Evolutionary conservation across 2,113 vertebrate genomes (phyloP), one percentile per base, ranked within the genome.

Genomic region (Gymnobelideus leadbeateri): DNA sequence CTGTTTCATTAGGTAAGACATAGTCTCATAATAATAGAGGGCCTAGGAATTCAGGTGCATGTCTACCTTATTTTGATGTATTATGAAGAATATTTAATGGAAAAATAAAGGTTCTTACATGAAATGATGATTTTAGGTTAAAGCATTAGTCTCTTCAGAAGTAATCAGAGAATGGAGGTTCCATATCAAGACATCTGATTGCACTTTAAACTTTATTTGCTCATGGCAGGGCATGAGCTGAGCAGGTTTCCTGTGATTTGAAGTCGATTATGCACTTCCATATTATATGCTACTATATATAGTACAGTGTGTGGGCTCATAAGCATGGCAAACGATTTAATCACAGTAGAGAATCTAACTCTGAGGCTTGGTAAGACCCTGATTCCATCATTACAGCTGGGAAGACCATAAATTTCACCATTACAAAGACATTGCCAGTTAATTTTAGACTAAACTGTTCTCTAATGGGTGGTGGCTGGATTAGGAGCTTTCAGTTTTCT

Each of bases 51-150:
- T 97, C 96, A 96, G 92, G 93, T 53, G 92, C 97, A 50, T 95
- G 91, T 94, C 96, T 97, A 28, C 94, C 93, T 96, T 95, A 97
- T 96, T 97, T 96, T 95, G 96, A 95, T 93, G 53, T 94, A 93
- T 95, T 89, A 92, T 94, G 94, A 96, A 97, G 96, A 96, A 92
- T 96, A 92, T 92, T 94, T 97, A 94, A 96, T 96, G 8, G 0
- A 93, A 95, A 97, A 97, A 95, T 89, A 96, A 91, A 57, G 57
- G 91, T 91, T 97, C 96, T 97, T 93, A 95, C 46, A 95, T 95
- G 93, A 92, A 96, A 95, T 93, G 95, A 96, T 93, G 97, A 97
- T 96, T 97, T 97, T 96, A 97, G 96, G 93, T 97, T 97, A 98
- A 97, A 97, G 96, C 96, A 96, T 92, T 95, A 96, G 94, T 96